Base-by-base conservation (phyloP, 2,113 vertebrate species). In the Epinephelus cyanopodus region DNA sequence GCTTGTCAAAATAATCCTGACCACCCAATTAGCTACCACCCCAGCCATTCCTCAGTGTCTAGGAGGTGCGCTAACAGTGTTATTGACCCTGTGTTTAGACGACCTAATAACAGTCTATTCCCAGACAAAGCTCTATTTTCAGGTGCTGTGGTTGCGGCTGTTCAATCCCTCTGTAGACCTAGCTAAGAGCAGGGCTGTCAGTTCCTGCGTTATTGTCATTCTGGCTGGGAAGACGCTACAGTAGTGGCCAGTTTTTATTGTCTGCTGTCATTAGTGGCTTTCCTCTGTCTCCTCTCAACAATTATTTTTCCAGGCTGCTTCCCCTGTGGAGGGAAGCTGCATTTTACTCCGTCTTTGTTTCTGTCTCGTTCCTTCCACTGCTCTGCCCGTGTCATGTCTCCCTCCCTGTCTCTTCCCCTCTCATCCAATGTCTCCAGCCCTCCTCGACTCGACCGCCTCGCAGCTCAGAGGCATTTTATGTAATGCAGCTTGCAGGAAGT, bases 191-290 rank as follows among this genome's bases (percentile, higher is more conserved):
- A 7, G 63, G 37, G 21, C 76, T 15, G 85, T 52, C 47, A 4
- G 60, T 70, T 87, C 79, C 91, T 73, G 61, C 47, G 58, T 89
- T 79, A 81, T 87, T 92, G 92, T 91, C 87, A 10, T 72, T 54
- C 48, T 69, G 84, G 57, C 81, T 66, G 85, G 68, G 87, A 89
- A 87, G 90, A 92, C 64, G 53, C 70, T 81, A 45, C 89, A 82
- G 56, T 56, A 80, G 77, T 60, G 85, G 77, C 84, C 84, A 48
- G 33, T 87, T 92, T 88, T 90, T 86, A 87, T 91, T 91, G 92
- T 92, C 90, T 89, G 89, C 91, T 93, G 91, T 93, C 91, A 94
- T 95, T 94, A 94, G 90, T 92, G 92, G 93, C 91, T 93, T 93
- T 86, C 60, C 62, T 91, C 87, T 92, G 87, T 92, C 91, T 93